A percentile compares a stretch with the other conserved stretches of the same genome.
These are phyloP conservation scores for Menura novaehollandiae DNA, from an alignment of 2,113 vertebrate genomes.

Conservation along the genomic window DNA sequence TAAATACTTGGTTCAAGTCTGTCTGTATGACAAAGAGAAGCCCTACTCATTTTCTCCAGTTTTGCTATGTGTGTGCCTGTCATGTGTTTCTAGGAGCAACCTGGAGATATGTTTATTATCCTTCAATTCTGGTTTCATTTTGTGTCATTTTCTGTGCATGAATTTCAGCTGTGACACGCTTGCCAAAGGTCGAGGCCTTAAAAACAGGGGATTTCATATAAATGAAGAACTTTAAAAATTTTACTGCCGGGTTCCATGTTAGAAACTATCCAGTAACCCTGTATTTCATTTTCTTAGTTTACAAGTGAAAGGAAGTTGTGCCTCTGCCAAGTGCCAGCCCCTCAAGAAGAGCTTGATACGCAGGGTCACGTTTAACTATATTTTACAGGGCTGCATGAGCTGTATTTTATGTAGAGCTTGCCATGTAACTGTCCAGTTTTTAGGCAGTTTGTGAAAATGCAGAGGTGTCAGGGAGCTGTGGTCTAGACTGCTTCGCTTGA, in stretches of 20 bases:
- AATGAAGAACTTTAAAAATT: background rate
- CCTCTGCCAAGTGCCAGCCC: background rate
- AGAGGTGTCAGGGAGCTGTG: background rate
- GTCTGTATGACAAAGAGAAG: background rate
- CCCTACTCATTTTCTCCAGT: fast-evolving
- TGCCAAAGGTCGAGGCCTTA: background rate
- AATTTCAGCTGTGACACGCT: background rate
- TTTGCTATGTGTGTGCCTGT: background rate
- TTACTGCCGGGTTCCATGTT: background rate
- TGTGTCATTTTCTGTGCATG: background rate
- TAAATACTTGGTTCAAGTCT: background rate
- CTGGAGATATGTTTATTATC: background rate
- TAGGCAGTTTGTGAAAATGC: background rate
- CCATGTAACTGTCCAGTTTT: fast-evolving
- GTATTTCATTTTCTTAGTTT: background rate
- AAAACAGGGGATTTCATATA: background rate
- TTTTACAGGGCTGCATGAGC: background rate
- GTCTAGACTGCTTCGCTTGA: fast-evolving
- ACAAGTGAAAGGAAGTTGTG: background rate
- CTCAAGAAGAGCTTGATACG: background rate
- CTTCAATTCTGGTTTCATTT: background rate
- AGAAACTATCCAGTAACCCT: background rate
- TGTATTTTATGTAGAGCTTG: background rate
- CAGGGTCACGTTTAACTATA: background rate
- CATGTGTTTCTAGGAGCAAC: background rate